phyloP scores from a whole-genome alignment of 1,140 invertebrate genomes.

The Diplogasteroides magnus region DNA sequence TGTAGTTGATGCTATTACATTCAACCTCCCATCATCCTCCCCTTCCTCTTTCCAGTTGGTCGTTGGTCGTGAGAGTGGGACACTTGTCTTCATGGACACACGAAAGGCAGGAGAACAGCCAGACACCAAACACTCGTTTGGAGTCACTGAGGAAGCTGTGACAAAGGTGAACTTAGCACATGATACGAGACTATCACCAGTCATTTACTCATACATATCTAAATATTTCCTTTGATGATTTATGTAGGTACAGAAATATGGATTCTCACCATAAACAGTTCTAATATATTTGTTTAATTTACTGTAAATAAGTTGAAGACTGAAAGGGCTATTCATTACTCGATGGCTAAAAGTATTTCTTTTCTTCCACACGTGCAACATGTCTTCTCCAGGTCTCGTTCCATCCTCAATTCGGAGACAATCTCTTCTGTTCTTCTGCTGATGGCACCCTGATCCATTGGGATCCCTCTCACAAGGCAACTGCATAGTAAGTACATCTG shows the following conservation, averaged over 20 bases:
- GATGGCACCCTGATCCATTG: background rate
- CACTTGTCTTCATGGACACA: background rate
- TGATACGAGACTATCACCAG: no score
- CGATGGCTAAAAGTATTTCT: background rate
- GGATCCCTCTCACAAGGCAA: no score
- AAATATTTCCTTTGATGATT: no score
- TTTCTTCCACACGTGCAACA: no score
- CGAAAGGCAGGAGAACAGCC: background rate
- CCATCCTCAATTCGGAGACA: background rate
- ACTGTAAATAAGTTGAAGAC: no score
- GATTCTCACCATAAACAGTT: no score
- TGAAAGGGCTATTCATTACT: background rate
- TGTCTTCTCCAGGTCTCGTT: background rate
- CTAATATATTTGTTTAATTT: no score
- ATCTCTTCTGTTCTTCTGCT: background rate
- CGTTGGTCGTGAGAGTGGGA: background rate
- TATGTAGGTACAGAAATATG: no score
- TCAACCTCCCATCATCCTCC: no score
- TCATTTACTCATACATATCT: no score
- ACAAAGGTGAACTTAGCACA: no score
- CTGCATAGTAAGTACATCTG: background rate
- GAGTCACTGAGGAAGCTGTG: background rate
- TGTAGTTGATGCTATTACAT: no score
- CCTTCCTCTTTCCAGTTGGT: background rate
- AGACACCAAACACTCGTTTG: background rate